Evolutionary conservation across 1,140 invertebrate species (phyloP), one percentile per base, ranked within the genome.

Genomic region (Gerris buenoi): DNA sequence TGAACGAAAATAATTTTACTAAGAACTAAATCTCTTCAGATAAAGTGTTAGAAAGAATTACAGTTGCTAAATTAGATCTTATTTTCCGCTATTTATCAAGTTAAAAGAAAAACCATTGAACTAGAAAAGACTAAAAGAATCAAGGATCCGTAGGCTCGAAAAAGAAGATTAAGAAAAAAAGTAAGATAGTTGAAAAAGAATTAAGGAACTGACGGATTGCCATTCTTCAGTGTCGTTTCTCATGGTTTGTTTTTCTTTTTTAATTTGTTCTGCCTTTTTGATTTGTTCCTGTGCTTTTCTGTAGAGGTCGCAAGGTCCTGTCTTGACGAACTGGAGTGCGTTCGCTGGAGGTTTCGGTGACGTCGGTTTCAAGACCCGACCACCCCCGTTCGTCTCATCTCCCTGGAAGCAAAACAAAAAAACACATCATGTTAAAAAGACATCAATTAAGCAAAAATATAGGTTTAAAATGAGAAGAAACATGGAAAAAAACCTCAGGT

Each of bases 321-420:
- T 87, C 79, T 90, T 89, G 66, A 95, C 84, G 78, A 93, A 95
- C 81, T 95, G 91, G 72, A 93, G 81, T 56, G 91, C 90, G 78
- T 93, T 92, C 64, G 84, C 84, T 1, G 88, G 87, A 67, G 89
- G 88, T 75, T 88, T 89, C 63, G 88, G 86, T 46, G 88, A 85
- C 57, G 82, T 84, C 10, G 68, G 65, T 66, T 72, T 72, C 23
- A 67, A 33, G 14, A 69, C 68, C 60, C 71, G 59, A 23, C 64
- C 65, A 25, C 14, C 14, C 64, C 33, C 66, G 56, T 58, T 56
- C 57, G 57, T 64, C 25, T 65, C 66, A 58, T 46, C 33, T 46
- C 33, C 33, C 33, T 46, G 25, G 27, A 27, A 15, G n/a, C 2
- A 60, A 63, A 33, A 63, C 27, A 63, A 66, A 46, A 46, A n/a